Evolutionary conservation across 2,888 invertebrate genomes (phyloP).

Genomic region (Yponomeuta evonymella): DNA sequence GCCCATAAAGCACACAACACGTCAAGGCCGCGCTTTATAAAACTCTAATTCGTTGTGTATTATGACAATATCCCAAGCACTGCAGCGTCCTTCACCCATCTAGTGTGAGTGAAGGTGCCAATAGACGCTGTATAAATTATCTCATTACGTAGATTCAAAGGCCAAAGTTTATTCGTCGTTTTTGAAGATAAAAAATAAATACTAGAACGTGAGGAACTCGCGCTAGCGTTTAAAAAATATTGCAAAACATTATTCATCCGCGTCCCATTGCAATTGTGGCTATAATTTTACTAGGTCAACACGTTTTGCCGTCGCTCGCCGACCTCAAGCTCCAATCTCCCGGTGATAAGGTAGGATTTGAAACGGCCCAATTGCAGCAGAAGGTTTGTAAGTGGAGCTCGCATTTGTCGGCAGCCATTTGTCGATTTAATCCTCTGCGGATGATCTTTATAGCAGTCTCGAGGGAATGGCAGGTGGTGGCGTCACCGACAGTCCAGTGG

Average conservation of each 20-base stretch:
- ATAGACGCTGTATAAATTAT: too few species aligned
- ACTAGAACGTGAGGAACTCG: background rate
- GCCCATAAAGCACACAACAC: too few species aligned
- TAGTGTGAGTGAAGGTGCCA: too few species aligned
- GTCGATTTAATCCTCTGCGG: constrained; percentile 14
- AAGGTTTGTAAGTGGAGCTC: background rate
- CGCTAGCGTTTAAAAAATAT: background rate
- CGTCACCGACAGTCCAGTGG: background rate
- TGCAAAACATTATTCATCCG: constrained; percentile 5
- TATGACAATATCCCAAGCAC: too few species aligned
- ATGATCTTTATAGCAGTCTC: constrained; percentile 13
- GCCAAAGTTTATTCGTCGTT: too few species aligned
- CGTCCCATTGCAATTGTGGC: constrained; percentile 6
- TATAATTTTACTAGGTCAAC: constrained; percentile 5
- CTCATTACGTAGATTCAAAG: too few species aligned
- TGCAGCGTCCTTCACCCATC: too few species aligned
- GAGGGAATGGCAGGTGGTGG: background rate
- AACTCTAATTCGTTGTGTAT: too few species aligned
- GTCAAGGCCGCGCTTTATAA: too few species aligned
- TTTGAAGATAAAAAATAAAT: background rate
- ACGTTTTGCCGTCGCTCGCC: background rate
- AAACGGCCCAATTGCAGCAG: background rate
- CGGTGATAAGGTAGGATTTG: background rate
- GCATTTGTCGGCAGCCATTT: constrained; percentile 11
- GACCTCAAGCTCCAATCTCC: background rate